phyloP scores from a whole-genome alignment of 92 coral and sea anemone genomes.

The Pocillopora grandis region DNA sequence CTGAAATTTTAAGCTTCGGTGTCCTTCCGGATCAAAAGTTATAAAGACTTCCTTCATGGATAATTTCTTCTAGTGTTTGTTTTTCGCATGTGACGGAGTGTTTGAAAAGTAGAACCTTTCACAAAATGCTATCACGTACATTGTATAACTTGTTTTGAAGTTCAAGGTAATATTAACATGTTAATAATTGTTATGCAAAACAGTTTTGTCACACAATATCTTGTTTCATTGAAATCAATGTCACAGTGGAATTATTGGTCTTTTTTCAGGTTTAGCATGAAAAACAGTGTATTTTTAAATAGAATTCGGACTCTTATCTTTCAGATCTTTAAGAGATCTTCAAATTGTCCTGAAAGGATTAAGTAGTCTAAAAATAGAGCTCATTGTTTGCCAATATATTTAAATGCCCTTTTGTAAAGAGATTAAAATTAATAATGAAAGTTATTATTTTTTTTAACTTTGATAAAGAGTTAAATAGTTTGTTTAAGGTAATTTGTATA shows the following conservation, averaged over 20 bases:
- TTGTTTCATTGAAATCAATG: not conserved
- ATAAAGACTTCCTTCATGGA: not conserved
- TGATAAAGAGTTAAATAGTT: not conserved
- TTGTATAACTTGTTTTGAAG: slow-evolving; percentile 1
- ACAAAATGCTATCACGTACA: slow-evolving; percentile 35
- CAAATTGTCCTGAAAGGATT: not conserved
- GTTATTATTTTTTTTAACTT: not conserved
- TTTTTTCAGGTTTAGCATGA: not conserved
- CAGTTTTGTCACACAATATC: slow-evolving; percentile 28
- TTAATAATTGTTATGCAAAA: slow-evolving; percentile 21
- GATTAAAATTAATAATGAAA: not conserved
- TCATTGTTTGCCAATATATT: not conserved
- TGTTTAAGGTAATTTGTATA: not conserved
- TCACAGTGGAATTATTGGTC: slow-evolving; percentile 9
- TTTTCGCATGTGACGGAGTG: not conserved
- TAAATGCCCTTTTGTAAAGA: not conserved
- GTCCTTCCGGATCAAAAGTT: not conserved
- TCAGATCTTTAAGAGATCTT: not conserved
- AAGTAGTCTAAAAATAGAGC: not conserved
- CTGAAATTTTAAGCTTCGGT: not conserved
- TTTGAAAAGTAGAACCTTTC: slow-evolving; percentile 2
- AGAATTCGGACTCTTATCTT: not conserved
- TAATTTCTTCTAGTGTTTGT: not conserved
- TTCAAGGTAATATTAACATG: slow-evolving; percentile 24
- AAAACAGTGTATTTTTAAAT: not conserved